Base-by-base conservation (phyloP, 2,888 invertebrate genomes). In the Pasiphila rectangulata region DNA sequence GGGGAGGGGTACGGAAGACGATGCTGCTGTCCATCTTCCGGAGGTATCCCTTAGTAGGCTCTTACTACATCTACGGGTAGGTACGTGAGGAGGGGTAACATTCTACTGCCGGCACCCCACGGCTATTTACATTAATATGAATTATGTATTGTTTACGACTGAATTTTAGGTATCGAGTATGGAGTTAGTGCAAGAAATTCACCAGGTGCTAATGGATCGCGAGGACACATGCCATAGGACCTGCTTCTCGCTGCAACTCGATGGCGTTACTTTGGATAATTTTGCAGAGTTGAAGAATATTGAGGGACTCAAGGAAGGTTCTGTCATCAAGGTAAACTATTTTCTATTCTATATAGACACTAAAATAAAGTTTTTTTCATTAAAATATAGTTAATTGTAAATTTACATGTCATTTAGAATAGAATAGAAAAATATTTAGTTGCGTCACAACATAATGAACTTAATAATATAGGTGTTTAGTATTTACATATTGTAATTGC, bases 181-280 rank as follows among this genome's bases (percentile, higher is more conserved):
- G 95, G 98, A 99, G 79, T 89, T 99, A 57, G 98, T 99, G 1
- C 95, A 95, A 88, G 99, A 99, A 90, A 98, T 99, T 51, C 98
- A 99, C 79, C 99, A 99, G 85, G 91, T 99, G 54, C 86, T 99
- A 37, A 98, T 99, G 96, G 99, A 99, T 76, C 92, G 98, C 16
- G 99, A 99, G 81, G 98, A 99, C 75, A 98, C 99, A 0, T 99
- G 99, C 71, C 98, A 99, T 75, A 92, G 99, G 42, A 99, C 99
- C 0, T 99, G 99, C 75, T 99, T 99, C 81, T 98, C 98, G 0
- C 90, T 99, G 37, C 98, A 98, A 83, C 89, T 99, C 35, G 97
- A 99, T 69, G 97, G 97, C 21, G 93, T 94, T 43, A 96, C 97
- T 0, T 89, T 99, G 58, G 99, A 99, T 75, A 98, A 98, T 83